phyloP scores from a whole-genome alignment of 2,797 vertebrate species.

The Oreonectes daqikongensis region DNA sequence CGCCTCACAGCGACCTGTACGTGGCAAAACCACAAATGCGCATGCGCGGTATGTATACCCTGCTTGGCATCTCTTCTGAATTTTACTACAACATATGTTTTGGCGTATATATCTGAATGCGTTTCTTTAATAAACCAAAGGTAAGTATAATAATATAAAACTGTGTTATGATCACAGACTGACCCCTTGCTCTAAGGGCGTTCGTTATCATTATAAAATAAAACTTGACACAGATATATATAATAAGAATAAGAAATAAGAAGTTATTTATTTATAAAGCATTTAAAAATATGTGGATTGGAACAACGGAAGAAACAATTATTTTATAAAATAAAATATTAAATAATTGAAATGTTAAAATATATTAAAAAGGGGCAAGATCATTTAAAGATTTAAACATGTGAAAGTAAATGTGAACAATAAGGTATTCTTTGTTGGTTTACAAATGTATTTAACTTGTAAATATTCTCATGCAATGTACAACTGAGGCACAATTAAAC shows the following conservation, averaged over 20 bases:
- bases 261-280: constrained; percentile 9
- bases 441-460: constrained; percentile 1
- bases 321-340: background rate
- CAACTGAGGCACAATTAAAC: constrained; percentile 42
- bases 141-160: background rate
- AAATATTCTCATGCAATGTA: constrained; percentile 45
- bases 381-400: background rate
- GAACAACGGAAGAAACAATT: background rate
- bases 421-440: constrained; percentile 11
- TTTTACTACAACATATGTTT: too few relatives aligned
- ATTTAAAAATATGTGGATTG: background rate
- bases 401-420: background rate
- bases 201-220: too few relatives aligned
- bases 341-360: background rate
- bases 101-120: background rate
- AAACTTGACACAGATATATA: background rate
- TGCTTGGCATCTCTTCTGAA: background rate
- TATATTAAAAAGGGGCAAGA: background rate
- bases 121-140: background rate
- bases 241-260: too few relatives aligned
- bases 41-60: constrained; percentile 34
- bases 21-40: constrained; percentile 68
- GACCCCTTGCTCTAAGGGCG: background rate
- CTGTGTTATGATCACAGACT: background rate
- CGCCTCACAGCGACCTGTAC: constrained; percentile 70